phyloP scores from a whole-genome alignment of 2,113 vertebrate genomes.

The Oreochromis aureus region DNA sequence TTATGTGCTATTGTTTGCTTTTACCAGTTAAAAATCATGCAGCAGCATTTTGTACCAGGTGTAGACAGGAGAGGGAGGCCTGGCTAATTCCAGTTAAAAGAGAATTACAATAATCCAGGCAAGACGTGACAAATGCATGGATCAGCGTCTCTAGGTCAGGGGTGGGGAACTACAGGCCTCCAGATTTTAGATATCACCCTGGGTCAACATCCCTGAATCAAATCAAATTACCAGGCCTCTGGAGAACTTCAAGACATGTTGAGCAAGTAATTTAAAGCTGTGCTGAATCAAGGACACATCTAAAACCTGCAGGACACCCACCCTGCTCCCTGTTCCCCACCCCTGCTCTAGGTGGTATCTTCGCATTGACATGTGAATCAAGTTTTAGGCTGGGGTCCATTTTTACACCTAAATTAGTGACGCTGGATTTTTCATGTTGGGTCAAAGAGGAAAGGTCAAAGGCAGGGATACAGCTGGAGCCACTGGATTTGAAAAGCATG shows the following conservation, averaged over 20 bases:
- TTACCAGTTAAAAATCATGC: background rate
- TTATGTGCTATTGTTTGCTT: background rate
- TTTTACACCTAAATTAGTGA: background rate
- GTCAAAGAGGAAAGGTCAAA: background rate
- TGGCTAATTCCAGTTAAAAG: background rate
- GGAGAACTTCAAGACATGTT: fast-evolving
- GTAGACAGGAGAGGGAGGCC: background rate
- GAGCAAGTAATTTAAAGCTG: background rate
- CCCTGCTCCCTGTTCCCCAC: background rate
- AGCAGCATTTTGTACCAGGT: background rate
- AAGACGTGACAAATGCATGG: background rate
- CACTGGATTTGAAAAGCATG: background rate
- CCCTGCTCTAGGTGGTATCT: background rate
- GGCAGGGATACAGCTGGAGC: fast-evolving
- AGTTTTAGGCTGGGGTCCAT: background rate
- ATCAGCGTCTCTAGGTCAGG: background rate
- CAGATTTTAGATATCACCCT: background rate
- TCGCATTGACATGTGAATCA: fast-evolving
- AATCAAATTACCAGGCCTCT: background rate
- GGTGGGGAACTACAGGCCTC: background rate
- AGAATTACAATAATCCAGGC: background rate
- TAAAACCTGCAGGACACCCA: background rate
- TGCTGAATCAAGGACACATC: background rate
- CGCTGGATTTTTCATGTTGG: background rate
- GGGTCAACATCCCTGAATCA: background rate